Conservation (phyloP, 1,140 invertebrate genomes). For the Carcinoscorpius rotundicauda region DNA sequence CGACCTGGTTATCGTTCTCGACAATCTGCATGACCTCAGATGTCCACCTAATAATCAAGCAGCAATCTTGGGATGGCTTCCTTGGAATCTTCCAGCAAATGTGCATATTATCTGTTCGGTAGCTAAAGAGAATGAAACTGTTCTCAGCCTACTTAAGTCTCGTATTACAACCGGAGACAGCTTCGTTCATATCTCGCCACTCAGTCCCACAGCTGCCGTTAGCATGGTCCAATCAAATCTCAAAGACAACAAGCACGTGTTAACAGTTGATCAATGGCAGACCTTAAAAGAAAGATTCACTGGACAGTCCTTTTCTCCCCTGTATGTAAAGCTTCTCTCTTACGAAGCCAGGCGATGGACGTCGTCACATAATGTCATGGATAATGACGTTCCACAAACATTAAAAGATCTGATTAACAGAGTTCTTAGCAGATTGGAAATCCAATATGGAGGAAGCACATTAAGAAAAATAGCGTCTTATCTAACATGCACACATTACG, state of each 20-base stretch:
- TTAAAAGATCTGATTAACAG: constrained; percentile 9
- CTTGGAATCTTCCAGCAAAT: constrained; percentile 58
- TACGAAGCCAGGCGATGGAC: constrained; percentile 12
- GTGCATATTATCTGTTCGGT: constrained; percentile 52
- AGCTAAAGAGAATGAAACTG: constrained; percentile 14
- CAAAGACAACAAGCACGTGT: constrained; percentile 15
- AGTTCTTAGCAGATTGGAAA: constrained; percentile 19
- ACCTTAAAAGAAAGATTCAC: constrained; percentile 5
- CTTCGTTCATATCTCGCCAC: constrained; percentile 20
- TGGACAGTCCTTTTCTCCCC: constrained; percentile 8
- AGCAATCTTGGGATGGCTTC: constrained; percentile 61
- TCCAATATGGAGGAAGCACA: constrained; percentile 19
- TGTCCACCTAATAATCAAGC: constrained; percentile 63
- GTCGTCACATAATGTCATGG: constrained; percentile 4
- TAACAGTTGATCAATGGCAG: constrained; percentile 21
- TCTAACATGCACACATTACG: constrained; percentile 25
- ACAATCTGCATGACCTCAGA: constrained; percentile 63
- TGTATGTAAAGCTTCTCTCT: constrained; percentile 18
- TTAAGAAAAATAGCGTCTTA: constrained; percentile 23
- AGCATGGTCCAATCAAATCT: constrained; percentile 20
- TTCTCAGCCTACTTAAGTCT: constrained; percentile 22
- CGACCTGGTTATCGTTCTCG: constrained; percentile 58
- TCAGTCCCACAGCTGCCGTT: constrained; percentile 7
- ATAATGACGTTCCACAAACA: constrained; percentile 9
- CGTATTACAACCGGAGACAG: constrained; percentile 22